Evolutionary conservation across 2,888 invertebrate species (phyloP).

Genomic region (Limnephilus marmoratus): DNA sequence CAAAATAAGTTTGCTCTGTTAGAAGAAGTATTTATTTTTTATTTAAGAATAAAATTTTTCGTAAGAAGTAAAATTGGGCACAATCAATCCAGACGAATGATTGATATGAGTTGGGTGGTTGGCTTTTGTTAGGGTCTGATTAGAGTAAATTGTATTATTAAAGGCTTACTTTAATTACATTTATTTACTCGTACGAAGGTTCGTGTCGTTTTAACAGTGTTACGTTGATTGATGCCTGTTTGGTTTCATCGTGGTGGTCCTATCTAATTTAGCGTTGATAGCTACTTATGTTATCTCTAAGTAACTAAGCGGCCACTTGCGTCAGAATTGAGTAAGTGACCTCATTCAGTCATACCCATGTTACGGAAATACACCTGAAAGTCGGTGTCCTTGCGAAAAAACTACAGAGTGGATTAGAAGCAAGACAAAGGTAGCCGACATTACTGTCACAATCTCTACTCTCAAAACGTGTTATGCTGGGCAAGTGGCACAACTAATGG

Average conservation of each 20-base stretch:
- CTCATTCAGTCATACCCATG: neutral
- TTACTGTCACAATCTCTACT: neutral
- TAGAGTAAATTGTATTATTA: neutral
- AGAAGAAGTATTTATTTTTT: too few species aligned
- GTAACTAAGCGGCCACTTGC: neutral
- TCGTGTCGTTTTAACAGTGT: neutral
- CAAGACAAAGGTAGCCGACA: neutral
- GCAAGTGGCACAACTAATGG: neutral
- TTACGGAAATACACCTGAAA: neutral
- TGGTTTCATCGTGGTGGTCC: neutral
- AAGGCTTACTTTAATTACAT: neutral
- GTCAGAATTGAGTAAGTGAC: neutral
- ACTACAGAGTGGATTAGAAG: neutral
- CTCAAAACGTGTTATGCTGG: neutral
- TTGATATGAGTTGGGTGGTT: neutral
- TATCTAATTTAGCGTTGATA: neutral
- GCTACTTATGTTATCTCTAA: neutral
- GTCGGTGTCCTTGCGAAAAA: neutral
- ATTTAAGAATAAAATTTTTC: too few species aligned
- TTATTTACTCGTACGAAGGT: neutral
- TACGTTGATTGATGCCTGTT: neutral
- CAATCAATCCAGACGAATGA: neutral
- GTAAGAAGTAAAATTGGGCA: too few species aligned
- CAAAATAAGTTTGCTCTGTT: too few species aligned
- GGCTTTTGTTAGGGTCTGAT: neutral